phyloP scores from a whole-genome alignment of 2,888 invertebrate species.

The Alcis repandata region DNA sequence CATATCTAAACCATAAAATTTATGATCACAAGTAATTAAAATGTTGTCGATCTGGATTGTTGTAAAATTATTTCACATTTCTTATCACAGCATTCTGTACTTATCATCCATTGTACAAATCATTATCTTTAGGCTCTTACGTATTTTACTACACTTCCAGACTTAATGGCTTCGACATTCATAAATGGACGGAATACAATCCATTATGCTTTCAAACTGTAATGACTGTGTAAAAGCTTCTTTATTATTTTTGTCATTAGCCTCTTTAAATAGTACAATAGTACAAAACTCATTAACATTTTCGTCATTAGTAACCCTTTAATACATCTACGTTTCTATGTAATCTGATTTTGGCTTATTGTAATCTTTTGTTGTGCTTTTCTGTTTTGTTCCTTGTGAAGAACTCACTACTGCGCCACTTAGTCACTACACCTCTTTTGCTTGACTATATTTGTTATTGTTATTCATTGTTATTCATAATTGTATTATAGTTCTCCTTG shows the following conservation, averaged over 20 bases:
- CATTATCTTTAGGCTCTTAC: background rate
- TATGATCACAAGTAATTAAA: background rate
- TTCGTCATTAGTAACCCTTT: constrained; percentile 1
- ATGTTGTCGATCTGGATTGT: background rate
- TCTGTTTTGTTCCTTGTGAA: background rate
- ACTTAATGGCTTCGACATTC: constrained; percentile 37
- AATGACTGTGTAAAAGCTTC: constrained; percentile 28
- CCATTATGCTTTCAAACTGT: constrained; percentile 20
- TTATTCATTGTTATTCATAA: too few relatives aligned
- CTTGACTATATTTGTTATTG: too few relatives aligned
- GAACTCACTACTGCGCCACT: too few relatives aligned
- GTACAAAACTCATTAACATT: constrained; percentile 9
- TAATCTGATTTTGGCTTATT: background rate
- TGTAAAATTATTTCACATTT: background rate
- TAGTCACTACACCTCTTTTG: background rate
- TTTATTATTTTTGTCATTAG: constrained; percentile 27
- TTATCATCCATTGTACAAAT: background rate
- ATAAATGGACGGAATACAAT: constrained; percentile 27
- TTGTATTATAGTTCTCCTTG: too few relatives aligned
- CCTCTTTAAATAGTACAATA: constrained; percentile 19
- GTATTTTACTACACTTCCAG: background rate
- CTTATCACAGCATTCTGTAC: too few relatives aligned
- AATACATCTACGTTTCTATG: background rate
- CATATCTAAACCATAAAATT: too few relatives aligned
- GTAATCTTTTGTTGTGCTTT: background rate